Base-by-base conservation (phyloP, 2,113 vertebrate genomes). In the Otolemur garnettii region DNA sequence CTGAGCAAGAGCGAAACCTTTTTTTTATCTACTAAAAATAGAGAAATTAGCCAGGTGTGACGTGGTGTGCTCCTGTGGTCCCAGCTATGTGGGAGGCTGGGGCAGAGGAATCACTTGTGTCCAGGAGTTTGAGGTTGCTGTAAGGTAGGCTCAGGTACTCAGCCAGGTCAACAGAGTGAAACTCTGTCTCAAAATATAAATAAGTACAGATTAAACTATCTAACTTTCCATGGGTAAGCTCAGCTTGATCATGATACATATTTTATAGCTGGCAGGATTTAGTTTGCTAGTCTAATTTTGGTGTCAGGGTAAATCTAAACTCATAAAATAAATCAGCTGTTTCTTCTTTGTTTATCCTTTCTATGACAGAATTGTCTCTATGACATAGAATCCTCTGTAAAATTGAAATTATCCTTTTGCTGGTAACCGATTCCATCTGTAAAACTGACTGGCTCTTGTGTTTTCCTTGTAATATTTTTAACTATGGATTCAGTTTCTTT, bases 401-500 rank as follows among this genome's bases (percentile, higher is more conserved):
- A 94, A 82, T 92, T 82, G 82, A 60, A 86, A 86, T 85, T 77
- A 72, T 85, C 33, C 38, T n/a, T 74, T 92, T 33, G 68, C 57
- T 78, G 35, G 11, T 95, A 82, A 38, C 38, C 38, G 15, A 91
- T 75, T 69, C 87, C 13, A n/a, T 87, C 62, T 88, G 1, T 71
- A 69, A 74, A 71, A n/a, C 38, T 89, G 26, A 77, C 19, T 87
- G 28, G n/a, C 60, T 90, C 10, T 93, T 95, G 2, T 81, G 30
- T 86, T 72, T 95, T 94, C 35, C 66, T 87, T 79, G 8, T 90
- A 92, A 90, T 21, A 79, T 28, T 96, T 96, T 94, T 64, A 94
- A 90, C 57, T 62, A 62, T 7, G 12, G 42, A 94, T 82, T 90
- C 28, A 80, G 0, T 85, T n/a, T 95, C 42, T 62, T 90, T 77